A percentile compares a stretch with the other conserved stretches of the same genome.
These are phyloP conservation scores for Eupithecia insigniata DNA, from an alignment of 2,888 invertebrate genomes.

Conservation along the genomic window DNA sequence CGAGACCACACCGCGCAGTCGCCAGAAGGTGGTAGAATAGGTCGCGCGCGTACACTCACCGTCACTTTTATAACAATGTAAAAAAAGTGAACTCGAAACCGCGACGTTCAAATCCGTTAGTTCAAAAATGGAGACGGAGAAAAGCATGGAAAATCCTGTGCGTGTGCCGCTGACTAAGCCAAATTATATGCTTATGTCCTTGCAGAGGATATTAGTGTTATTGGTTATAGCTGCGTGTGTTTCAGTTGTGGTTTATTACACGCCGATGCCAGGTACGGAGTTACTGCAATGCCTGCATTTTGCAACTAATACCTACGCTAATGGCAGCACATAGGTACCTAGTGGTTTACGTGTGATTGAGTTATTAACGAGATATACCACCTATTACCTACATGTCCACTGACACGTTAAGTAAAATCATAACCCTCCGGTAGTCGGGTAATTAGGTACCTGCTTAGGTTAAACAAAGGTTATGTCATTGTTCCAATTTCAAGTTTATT, in stretches of 20 bases:
- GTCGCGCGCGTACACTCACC: conserved; percentile 56
- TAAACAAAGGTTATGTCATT: neutral
- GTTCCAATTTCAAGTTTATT: neutral
- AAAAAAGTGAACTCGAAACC: conserved; percentile 33
- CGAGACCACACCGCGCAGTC: conserved; percentile 52
- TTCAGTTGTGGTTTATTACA: conserved; percentile 87
- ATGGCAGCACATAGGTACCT: neutral
- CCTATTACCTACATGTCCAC: neutral
- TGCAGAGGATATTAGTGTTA: conserved; percentile 87
- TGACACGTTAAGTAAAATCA: neutral
- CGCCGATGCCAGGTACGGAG: conserved; percentile 87
- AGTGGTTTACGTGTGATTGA: neutral
- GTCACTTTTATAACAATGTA: conserved; percentile 27
- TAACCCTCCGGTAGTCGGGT: no score
- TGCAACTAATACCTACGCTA: conserved; percentile 9
- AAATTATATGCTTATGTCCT: conserved; percentile 84
- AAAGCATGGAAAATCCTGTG: conserved; percentile 55
- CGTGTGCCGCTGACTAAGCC: conserved; percentile 64
- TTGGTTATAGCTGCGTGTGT: conserved; percentile 87
- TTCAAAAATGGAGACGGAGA: conserved; percentile 66
- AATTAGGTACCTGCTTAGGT: neutral
- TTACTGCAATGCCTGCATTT: conserved; percentile 20
- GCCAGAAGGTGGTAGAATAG: conserved; percentile 71
- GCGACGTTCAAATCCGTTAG: conserved; percentile 24
- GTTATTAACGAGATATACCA: neutral